Evolutionary conservation across 2,888 invertebrate genomes (phyloP).

Genomic region (Tachina lurida): DNA sequence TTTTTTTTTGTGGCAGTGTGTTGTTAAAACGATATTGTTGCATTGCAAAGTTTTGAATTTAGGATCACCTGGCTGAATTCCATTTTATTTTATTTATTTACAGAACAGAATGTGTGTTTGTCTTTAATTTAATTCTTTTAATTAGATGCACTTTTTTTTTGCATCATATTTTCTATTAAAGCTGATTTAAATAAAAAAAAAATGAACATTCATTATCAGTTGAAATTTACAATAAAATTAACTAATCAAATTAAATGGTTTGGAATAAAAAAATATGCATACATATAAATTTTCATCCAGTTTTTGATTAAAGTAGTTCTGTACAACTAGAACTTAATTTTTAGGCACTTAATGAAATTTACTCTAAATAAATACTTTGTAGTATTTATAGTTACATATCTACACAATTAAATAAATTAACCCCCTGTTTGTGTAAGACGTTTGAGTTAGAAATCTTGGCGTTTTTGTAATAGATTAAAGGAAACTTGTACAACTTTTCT

Average conservation of each 20-base stretch:
- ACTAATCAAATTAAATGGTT: constrained; percentile 62
- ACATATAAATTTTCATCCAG: not conserved
- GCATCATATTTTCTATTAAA: not conserved
- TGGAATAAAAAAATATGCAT: constrained; percentile 35
- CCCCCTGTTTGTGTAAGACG: too few species aligned
- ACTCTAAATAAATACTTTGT: too few species aligned
- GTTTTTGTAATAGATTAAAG: too few species aligned
- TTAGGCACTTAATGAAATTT: too few species aligned
- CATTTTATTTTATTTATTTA: constrained; percentile 22
- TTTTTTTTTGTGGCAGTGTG: constrained; percentile 22
- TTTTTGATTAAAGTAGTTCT: not conserved
- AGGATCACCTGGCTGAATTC: constrained; percentile 63
- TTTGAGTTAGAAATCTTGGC: too few species aligned
- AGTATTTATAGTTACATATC: too few species aligned
- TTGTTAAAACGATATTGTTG: constrained; percentile 44
- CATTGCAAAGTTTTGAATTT: constrained; percentile 26
- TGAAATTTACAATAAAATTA: constrained; percentile 38
- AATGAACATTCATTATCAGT: constrained; percentile 55
- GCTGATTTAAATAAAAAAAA: constrained; percentile 25
- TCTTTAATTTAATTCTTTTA: constrained; percentile 28
- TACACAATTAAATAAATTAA: too few species aligned
- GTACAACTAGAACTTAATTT: too few species aligned
- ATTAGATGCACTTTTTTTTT: constrained; percentile 55
- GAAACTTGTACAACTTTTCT: too few species aligned
- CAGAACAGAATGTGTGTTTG: not conserved